Conservation (phyloP, 2,797 vertebrate species). For the Novumbra hubbsi region DNA sequence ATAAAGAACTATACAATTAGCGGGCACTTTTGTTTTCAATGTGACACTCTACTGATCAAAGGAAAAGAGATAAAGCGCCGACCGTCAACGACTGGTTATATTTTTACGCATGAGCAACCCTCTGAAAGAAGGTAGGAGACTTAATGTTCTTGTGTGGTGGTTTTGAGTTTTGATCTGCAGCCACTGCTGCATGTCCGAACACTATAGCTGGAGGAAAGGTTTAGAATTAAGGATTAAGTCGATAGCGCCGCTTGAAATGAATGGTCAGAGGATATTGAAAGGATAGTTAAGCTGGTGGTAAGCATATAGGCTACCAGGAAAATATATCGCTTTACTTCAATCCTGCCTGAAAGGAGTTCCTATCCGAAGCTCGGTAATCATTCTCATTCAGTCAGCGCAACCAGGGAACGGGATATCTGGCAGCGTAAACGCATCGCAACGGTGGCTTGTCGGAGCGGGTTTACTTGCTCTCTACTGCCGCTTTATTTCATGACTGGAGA, state of each 20-base stretch:
- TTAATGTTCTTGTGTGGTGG: slow-evolving; percentile 31
- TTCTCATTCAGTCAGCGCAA: slow-evolving; percentile 75
- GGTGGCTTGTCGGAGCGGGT: slow-evolving; percentile 76
- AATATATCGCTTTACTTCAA: slow-evolving; percentile 48
- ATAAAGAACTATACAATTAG: slow-evolving; percentile 28
- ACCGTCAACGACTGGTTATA: slow-evolving; percentile 54
- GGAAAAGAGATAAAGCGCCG: slow-evolving; percentile 11
- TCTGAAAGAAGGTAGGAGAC: slow-evolving; percentile 80
- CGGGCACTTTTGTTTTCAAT: slow-evolving; percentile 37
- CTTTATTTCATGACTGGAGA: slow-evolving; percentile 32
- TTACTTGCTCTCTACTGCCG: slow-evolving; percentile 61
- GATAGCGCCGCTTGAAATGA: slow-evolving; percentile 69
- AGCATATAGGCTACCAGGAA: slow-evolving; percentile 57
- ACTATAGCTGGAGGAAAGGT: slow-evolving; percentile 34
- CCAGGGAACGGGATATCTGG: slow-evolving; percentile 77
- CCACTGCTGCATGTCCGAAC: slow-evolving; percentile 10
- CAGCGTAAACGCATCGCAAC: slow-evolving; percentile 69
- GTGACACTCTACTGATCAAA: slow-evolving; percentile 25
- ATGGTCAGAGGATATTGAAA: slow-evolving; percentile 69
- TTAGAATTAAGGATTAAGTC: slow-evolving; percentile 60
- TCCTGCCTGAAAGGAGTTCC: slow-evolving; percentile 56
- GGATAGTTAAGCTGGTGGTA: slow-evolving; percentile 64
- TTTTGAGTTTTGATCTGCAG: slow-evolving; percentile 3
- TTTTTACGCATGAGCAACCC: slow-evolving; percentile 60
- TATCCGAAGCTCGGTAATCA: slow-evolving; percentile 78